A percentile compares a stretch with the other conserved stretches of the same genome.
phyloP scores from a whole-genome alignment of 2,797 vertebrate species.

The Leptodactylus fallax region DNA sequence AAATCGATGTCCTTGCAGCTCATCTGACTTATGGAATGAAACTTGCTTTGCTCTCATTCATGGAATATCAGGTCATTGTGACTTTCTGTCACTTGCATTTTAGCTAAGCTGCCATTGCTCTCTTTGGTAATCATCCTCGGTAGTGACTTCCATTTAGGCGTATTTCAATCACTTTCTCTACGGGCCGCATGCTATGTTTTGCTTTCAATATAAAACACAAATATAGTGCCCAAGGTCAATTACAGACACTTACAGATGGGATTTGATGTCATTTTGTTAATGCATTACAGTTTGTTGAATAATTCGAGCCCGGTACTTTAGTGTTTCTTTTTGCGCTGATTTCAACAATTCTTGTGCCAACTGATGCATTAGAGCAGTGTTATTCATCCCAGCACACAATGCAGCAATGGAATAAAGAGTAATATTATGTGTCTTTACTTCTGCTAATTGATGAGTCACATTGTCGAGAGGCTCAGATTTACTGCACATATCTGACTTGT shows the following conservation, averaged over 20 bases:
- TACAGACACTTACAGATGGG: conserved; percentile 42
- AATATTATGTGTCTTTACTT: conserved; percentile 35
- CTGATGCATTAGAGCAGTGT: conserved; percentile 47
- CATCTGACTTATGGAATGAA: neutral
- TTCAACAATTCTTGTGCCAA: conserved; percentile 54
- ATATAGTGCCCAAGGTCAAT: conserved; percentile 51
- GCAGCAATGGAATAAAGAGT: conserved; percentile 8
- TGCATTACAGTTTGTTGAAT: conserved; percentile 57
- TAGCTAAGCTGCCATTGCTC: neutral
- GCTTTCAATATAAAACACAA: conserved; percentile 19
- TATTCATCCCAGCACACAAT: conserved; percentile 38
- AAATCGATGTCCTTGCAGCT: neutral
- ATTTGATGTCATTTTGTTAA: conserved; percentile 55
- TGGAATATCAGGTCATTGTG: conserved; percentile 19
- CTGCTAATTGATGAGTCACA: conserved; percentile 27
- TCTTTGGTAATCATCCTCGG: neutral
- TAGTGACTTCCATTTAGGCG: neutral
- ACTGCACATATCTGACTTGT: neutral
- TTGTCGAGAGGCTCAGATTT: neutral
- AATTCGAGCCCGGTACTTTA: conserved; percentile 47
- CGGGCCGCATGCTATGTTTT: neutral
- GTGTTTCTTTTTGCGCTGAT: conserved; percentile 51
- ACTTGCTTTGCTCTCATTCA: neutral
- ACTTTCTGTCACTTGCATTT: conserved; percentile 13
- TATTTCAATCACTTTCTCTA: conserved; percentile 8